phyloP scores from a whole-genome alignment of 2,888 invertebrate species.

The Acleris emargana region DNA sequence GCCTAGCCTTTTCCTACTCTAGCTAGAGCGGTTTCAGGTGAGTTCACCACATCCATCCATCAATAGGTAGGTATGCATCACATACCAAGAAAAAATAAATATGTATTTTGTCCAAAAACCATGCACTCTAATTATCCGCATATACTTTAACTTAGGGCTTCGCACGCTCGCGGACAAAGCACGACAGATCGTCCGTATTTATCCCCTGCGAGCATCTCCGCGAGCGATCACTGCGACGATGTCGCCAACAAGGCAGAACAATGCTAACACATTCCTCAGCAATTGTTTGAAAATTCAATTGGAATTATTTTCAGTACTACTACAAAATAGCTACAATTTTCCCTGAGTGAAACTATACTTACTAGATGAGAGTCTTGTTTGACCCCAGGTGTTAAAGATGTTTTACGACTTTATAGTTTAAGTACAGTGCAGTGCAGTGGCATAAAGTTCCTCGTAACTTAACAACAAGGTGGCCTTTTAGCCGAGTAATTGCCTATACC shows the following conservation, averaged over 20 bases:
- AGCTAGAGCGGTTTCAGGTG: too few species aligned
- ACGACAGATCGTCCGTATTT: constrained; percentile 72
- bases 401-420: too few species aligned
- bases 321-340: neutral
- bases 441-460: neutral
- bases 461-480: constrained; percentile 16
- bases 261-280: constrained; percentile 28
- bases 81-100: neutral
- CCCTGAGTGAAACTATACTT: too few species aligned
- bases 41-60: too few species aligned
- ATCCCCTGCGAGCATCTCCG: constrained; percentile 48
- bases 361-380: neutral
- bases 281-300: constrained; percentile 24
- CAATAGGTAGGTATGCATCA: too few species aligned
- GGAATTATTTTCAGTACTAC: constrained; percentile 7
- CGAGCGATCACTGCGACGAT: constrained; percentile 52
- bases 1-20: too few species aligned
- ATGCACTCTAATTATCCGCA: constrained; percentile 44
- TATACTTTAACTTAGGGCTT: constrained; percentile 50
- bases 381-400: neutral
- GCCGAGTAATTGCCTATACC: constrained; percentile 17
- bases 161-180: constrained; percentile 54
- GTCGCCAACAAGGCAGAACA: constrained; percentile 13
- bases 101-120: constrained; percentile 10
- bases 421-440: neutral